Evolutionary conservation across 2,888 invertebrate genomes (phyloP).

Genomic region (Scelioninae gen. 1): DNA sequence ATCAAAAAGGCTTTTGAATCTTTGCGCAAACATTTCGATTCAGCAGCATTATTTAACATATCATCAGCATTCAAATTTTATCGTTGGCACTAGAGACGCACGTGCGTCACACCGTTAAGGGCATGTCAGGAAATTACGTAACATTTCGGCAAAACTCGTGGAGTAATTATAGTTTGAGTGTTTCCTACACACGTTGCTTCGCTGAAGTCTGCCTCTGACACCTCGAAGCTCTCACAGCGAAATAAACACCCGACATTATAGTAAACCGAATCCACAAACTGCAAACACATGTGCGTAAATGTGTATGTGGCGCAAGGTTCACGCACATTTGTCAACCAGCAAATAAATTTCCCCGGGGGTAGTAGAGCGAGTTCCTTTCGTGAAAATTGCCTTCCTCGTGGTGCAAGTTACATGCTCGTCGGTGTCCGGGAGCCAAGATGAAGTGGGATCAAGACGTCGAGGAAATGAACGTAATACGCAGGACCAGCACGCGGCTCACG

Average conservation of each 20-base stretch:
- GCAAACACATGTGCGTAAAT: slow-evolving; percentile 5
- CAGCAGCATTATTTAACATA: slow-evolving; percentile 44
- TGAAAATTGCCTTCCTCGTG: slow-evolving; percentile 72
- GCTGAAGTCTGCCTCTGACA: slow-evolving; percentile 77
- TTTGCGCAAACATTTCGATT: too few relatives aligned
- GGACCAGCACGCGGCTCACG: slow-evolving; percentile 32
- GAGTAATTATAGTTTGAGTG: slow-evolving; percentile 78
- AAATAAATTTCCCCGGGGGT: slow-evolving; percentile 69
- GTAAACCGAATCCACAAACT: slow-evolving; percentile 55
- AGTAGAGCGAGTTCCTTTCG: slow-evolving; percentile 43
- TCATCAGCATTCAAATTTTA: slow-evolving; percentile 45
- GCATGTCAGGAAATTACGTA: slow-evolving; percentile 62
- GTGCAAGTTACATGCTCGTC: slow-evolving; percentile 52
- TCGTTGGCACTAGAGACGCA: slow-evolving; percentile 29
- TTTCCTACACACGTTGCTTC: slow-evolving; percentile 74
- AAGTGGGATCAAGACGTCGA: slow-evolving; percentile 64
- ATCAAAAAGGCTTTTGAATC: too few relatives aligned
- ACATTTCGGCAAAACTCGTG: slow-evolving; percentile 72
- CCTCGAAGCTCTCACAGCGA: slow-evolving; percentile 65
- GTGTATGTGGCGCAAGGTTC: slow-evolving; percentile 22
- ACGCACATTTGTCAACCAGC: slow-evolving; percentile 62
- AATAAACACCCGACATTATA: slow-evolving; percentile 53
- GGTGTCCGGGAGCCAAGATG: slow-evolving; percentile 61
- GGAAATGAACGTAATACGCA: slow-evolving; percentile 70
- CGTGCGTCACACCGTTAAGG: slow-evolving; percentile 50